phyloP scores from a whole-genome alignment of 2,797 vertebrate genomes.

The Eurystomus glaucurus region DNA sequence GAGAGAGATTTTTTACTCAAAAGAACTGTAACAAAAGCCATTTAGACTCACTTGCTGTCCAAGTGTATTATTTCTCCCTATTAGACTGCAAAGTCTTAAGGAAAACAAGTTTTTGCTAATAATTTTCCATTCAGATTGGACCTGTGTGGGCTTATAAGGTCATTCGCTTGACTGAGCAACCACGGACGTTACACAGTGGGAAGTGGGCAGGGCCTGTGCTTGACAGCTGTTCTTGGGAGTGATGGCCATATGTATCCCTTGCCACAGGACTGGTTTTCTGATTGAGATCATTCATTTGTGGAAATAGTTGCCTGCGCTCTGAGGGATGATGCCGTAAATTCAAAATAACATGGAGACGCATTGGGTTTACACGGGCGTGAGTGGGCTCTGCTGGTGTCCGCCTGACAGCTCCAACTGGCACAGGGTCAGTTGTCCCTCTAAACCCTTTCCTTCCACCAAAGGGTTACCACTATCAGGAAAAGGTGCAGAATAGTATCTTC shows the following conservation, averaged over 20 bases:
- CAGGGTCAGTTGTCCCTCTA: background rate
- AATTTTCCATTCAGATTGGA: slow-evolving; percentile 46
- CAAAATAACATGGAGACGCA: background rate
- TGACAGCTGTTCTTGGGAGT: slow-evolving; percentile 73
- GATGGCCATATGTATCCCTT: slow-evolving; percentile 73
- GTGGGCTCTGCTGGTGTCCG: slow-evolving; percentile 25
- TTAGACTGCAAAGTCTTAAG: background rate
- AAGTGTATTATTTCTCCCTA: slow-evolving; percentile 21
- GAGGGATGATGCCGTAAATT: slow-evolving; percentile 63
- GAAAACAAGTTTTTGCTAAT: slow-evolving; percentile 37
- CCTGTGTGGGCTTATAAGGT: slow-evolving; percentile 58
- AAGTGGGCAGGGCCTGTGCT: slow-evolving; percentile 66
- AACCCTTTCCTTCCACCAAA: background rate
- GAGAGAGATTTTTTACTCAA: slow-evolving; percentile 42
- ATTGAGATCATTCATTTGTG: slow-evolving; percentile 71
- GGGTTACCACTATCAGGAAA: background rate
- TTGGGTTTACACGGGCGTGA: background rate
- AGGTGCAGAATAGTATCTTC: background rate
- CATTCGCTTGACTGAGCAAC: slow-evolving; percentile 70
- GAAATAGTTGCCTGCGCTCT: slow-evolving; percentile 45
- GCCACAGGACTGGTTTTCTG: slow-evolving; percentile 68
- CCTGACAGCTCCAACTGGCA: slow-evolving; percentile 4
- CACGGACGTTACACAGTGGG: slow-evolving; percentile 57
- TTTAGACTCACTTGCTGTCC: background rate
- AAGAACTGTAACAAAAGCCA: slow-evolving; percentile 36